phyloP scores from a whole-genome alignment of 2,113 vertebrate genomes.

The Sander lucioperca region DNA sequence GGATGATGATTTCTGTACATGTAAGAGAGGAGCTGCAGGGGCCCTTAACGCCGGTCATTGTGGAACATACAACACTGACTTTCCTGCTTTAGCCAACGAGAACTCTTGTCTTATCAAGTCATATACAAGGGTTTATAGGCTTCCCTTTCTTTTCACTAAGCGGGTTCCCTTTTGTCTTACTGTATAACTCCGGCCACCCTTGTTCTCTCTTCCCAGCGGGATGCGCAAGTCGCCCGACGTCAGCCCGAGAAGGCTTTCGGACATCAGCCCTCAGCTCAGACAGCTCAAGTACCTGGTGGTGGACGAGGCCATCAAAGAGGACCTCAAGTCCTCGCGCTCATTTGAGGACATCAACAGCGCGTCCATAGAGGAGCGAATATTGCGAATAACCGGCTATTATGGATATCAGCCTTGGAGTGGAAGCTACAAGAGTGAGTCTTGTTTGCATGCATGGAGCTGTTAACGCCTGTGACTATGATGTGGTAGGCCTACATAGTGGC shows the following conservation, averaged over 20 bases:
- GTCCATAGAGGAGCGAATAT: slow-evolving; percentile 94
- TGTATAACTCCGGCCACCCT: slow-evolving; percentile 29
- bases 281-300: slow-evolving; percentile 96
- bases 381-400: slow-evolving; percentile 95
- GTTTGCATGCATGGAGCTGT: not conserved
- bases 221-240: slow-evolving; percentile 94
- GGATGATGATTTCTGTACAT: slow-evolving; percentile 74
- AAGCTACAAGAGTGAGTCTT: slow-evolving; percentile 90
- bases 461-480: not conserved
- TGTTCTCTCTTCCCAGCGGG: slow-evolving; percentile 84
- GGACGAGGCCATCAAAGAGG: slow-evolving; percentile 95
- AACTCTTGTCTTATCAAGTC: slow-evolving; percentile 29
- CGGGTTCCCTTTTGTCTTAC: slow-evolving; percentile 18
- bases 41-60: slow-evolving; percentile 25
- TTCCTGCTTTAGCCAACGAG: slow-evolving; percentile 17
- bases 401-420: slow-evolving; percentile 95
- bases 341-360: slow-evolving; percentile 94
- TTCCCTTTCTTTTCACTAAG: not conserved
- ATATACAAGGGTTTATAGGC: not conserved
- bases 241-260: slow-evolving; percentile 95
- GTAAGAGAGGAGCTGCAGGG: slow-evolving; percentile 59
- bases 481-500: too few relatives aligned
- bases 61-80: slow-evolving; percentile 35
- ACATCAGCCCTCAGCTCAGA: slow-evolving; percentile 96
- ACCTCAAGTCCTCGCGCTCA: slow-evolving; percentile 94